A percentile compares a stretch with the other conserved stretches of the same genome.
These are phyloP conservation scores for Xylocampa areola DNA, from an alignment of 2,888 invertebrate genomes.

Conservation along the genomic window DNA sequence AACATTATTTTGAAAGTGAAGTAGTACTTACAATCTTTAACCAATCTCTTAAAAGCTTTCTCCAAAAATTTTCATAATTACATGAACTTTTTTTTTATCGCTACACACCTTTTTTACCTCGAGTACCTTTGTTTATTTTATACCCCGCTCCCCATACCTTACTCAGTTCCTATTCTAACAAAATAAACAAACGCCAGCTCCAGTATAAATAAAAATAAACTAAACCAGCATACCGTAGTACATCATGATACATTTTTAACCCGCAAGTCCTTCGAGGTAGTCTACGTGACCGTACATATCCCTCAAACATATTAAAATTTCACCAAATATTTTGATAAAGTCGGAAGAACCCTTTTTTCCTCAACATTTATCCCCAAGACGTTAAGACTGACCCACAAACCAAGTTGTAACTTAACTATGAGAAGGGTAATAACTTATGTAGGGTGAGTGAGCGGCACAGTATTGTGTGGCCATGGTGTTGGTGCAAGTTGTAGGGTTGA, in stretches of 20 bases:
- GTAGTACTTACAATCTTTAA: too few species aligned
- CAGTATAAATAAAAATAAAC: constrained; percentile 35
- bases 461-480: constrained; percentile 67
- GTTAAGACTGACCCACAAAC: constrained; percentile 78
- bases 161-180: constrained; percentile 10
- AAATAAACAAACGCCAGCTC: constrained; percentile 31
- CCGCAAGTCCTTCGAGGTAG: constrained; percentile 17
- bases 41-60: too few species aligned
- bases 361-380: constrained; percentile 79
- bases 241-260: constrained; percentile 45
- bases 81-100: too few species aligned
- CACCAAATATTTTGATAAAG: constrained; percentile 51
- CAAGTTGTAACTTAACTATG: constrained; percentile 81
- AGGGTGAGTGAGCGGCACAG: constrained; percentile 73
- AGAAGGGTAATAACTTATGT: constrained; percentile 81
- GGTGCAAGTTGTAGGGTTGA: constrained; percentile 53
- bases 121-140: not conserved
- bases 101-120: too few species aligned
- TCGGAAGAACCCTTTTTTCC: constrained; percentile 57
- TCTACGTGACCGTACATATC: constrained; percentile 36
- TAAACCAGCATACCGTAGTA: constrained; percentile 11
- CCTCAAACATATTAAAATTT: constrained; percentile 51
- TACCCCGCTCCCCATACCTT: not conserved
- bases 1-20: too few species aligned
- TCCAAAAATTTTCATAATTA: too few species aligned